phyloP scores from a whole-genome alignment of 2,113 vertebrate species.

The Leptosomus discolor region DNA sequence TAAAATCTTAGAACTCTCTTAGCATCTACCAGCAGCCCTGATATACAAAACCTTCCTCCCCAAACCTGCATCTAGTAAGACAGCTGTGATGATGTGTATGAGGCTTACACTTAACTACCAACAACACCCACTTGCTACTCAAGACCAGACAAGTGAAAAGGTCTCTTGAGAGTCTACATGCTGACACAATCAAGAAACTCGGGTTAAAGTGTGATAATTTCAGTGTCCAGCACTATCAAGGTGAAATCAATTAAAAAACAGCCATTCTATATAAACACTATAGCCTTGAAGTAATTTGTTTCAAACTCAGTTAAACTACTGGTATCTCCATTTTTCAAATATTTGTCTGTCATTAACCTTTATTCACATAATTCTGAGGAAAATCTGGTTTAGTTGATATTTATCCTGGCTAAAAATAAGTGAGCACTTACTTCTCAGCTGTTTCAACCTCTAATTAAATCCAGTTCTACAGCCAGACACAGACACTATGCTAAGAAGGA shows the following conservation, averaged over 20 bases:
- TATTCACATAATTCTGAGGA: not conserved
- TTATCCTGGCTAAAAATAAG: constrained; percentile 37
- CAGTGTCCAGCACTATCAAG: not conserved
- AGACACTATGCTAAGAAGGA: constrained; percentile 23
- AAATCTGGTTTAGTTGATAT: constrained; percentile 16
- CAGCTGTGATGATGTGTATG: not conserved
- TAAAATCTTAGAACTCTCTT: not conserved
- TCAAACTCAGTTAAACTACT: not conserved
- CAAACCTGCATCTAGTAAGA: not conserved
- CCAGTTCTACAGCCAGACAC: constrained; percentile 14
- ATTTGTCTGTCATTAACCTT: constrained; percentile 5
- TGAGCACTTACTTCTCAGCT: not conserved
- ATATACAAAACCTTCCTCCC: not conserved
- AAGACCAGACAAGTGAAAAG: not conserved
- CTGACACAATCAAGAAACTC: not conserved
- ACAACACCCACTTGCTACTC: not conserved
- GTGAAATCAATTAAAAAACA: not conserved
- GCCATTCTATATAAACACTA: not conserved
- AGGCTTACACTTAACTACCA: not conserved
- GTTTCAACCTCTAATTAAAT: constrained; percentile 60
- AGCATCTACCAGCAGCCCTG: not conserved
- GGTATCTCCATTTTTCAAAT: not conserved
- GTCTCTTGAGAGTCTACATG: not conserved
- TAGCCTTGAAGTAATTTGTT: not conserved
- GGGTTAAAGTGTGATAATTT: not conserved